Evolutionary conservation across 2,888 invertebrate genomes (phyloP), one percentile per base, ranked within the genome.

Genomic region (Phyllotreta cruciferae): DNA sequence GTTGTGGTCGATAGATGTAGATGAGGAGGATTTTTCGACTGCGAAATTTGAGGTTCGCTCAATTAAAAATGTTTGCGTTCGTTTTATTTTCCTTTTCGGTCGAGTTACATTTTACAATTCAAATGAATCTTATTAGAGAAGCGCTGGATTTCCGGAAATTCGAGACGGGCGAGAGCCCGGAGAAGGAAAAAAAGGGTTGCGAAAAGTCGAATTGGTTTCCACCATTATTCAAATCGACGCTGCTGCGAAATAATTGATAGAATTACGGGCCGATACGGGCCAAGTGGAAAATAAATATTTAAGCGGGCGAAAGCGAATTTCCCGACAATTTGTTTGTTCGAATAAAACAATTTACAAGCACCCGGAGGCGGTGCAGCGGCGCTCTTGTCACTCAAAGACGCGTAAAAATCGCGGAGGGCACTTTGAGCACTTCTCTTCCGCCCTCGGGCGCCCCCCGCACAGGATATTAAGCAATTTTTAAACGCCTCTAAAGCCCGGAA

Each of bases 401-500:
- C 24, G 24, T 24, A 24, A 24, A 24, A 24, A 24, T 24, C 24
- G 24, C 24, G 24, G 24, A 24, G 24, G 24, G 24, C 24, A 24
- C 24, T 24, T 24, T 24, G 24, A 24, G 24, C 24, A 24, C 24
- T 24, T 24, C 24, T 24, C 24, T 24, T 24, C 4, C 4, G 4
- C 24, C 24, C 24, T 24, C 24, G 2, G 24, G 24, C 24, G 24
- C 24, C 24, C 24, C 24, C 24, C 24, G 1, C 1, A 24, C 57
- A 58, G 66, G 66, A 67, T 70, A 70, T 71, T 70, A 63, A 69
- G 66, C 71, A 70, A 70, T 71, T 71, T 70, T 70, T 67, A 60
- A 63, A 64, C 24, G 24, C 24, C 24, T 24, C 24, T 24, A 1
- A 24, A 24, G 24, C 24, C 24, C 24, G 24, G 24, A 24, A 24